A percentile compares a stretch with the other conserved stretches of the same genome.
Conservation (phyloP, 2,113 vertebrate genomes). For the Ciconia maguari region DNA sequence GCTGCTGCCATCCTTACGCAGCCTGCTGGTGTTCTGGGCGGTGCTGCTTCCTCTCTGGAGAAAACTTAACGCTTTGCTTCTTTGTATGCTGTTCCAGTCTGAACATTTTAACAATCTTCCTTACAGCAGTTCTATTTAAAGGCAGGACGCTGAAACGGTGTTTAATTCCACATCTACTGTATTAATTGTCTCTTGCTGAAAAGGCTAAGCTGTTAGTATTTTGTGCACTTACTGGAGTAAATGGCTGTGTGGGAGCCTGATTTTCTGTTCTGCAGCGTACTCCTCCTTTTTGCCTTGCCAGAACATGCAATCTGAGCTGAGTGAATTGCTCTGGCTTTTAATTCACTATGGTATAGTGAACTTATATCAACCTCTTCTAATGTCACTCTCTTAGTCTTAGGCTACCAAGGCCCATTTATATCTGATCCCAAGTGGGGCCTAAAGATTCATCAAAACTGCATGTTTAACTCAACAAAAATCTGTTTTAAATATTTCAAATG, state of each 20-base stretch:
- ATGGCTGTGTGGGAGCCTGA: not conserved
- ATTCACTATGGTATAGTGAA: not conserved
- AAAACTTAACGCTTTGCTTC: not conserved
- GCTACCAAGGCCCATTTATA: not conserved
- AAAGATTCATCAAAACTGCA: not conserved
- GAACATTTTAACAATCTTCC: not conserved
- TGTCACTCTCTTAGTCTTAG: not conserved
- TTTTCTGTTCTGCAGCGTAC: not conserved
- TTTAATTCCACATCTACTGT: not conserved
- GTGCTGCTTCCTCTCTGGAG: not conserved
- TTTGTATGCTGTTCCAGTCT: not conserved
- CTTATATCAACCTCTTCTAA: not conserved
- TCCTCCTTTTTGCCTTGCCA: not conserved
- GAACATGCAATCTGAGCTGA: not conserved
- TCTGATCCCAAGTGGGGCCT: not conserved
- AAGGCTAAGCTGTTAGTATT: not conserved
- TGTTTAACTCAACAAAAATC: not conserved
- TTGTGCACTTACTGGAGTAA: not conserved
- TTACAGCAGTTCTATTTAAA: not conserved
- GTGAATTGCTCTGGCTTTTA: not conserved
- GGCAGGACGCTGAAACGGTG: not conserved
- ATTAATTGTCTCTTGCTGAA: not conserved
- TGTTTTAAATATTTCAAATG: not conserved
- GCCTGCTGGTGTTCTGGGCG: not conserved
- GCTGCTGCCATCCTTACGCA: not conserved